Evolutionary conservation across 2,797 vertebrate species (phyloP), one percentile per base, ranked within the genome.

Genomic region (Nannoperca obscura): DNA sequence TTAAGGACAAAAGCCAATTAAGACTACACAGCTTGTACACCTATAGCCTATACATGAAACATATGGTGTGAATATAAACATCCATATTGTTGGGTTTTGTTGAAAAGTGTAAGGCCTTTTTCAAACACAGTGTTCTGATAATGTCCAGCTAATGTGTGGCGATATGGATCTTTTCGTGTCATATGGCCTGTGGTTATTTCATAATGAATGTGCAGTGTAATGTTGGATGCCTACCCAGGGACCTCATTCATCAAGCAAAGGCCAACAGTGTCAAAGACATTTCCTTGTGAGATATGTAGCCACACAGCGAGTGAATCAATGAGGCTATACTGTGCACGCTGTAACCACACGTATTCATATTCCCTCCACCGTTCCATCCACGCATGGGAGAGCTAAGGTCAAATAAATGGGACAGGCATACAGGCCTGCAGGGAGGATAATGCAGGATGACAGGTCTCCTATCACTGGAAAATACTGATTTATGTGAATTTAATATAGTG

Each of bases 221-320:
- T 78, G 86, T 63, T 82, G 77, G 80, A 72, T 70, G 69, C 76
- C 91, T 83, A 86, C 79, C 86, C 36, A 72, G 86, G 82, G 88
- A 92, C 77, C 83, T 90, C 84, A 93, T 93, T 92, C 87, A 93
- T 94, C 91, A 93, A 80, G 70, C 61, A 91, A 91, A 92, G 89
- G 92, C 86, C 90, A 89, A 76, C 53, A 74, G 78, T 92, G 93
- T 90, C 90, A 87, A 82, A 86, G 82, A 58, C 54, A 76, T 93
- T 93, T 92, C 66, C 90, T 77, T 34, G 12, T 53, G 86, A 88
- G 86, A n/a, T n/a, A 89, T 81, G 71, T 63, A 83, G 81, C 82
- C 84, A 75, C 87, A 85, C 71, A 80, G 77, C 32, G 49, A 87
- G 89, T 46, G 74, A 86, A 78, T 90, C 86, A 87, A 79, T 82